Base-by-base conservation (phyloP, 2,113 vertebrate species). In the Melanerpes formicivorus region DNA sequence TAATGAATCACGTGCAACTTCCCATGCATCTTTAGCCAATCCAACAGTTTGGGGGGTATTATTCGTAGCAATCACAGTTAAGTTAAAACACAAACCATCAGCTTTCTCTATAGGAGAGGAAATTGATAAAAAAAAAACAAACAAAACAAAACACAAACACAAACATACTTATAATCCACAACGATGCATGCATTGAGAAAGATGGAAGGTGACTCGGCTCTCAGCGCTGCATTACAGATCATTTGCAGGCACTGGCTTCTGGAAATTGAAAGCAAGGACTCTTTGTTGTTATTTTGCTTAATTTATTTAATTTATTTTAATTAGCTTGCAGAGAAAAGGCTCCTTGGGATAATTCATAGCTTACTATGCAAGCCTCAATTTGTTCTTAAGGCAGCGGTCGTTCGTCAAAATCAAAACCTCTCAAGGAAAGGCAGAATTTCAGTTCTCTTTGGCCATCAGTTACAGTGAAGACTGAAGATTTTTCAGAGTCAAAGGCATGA, bases 71-170 rank as follows among this genome's bases (percentile, higher is more conserved):
- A 98, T 97, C 97, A 97, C 95, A 97, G 98, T 99, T 99, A 99
- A 98, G 97, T 98, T 98, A 99, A 98, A 99, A 98, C 99, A 99
- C 97, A 99, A 99, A 98, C 99, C 99, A 98, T 99, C 99, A 96
- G 98, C 99, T 98, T 98, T 98, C 97, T 99, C 99, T 99, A 99
- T 80, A 97, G 97, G 97, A 97, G 96, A 98, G 97, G 97, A 97
- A 98, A 98, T 98, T 96, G 97, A 98, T 98, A 98, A 98, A 98
- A 97, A 99, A 12, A 44, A 44, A 44, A 44, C 42, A 44, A 44
- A 44, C 42, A 44, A 44, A 44, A 44, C 42, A 44, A 15, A 44
- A 14, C 14, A 44, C 13, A 44, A 14, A 44, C 14, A 44, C 42
- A 44, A 97, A 97, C 93, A 98, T 95, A 98, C 96, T 98, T 99